phyloP scores from a whole-genome alignment of 1,140 invertebrate species.

The Ladona fulva region DNA sequence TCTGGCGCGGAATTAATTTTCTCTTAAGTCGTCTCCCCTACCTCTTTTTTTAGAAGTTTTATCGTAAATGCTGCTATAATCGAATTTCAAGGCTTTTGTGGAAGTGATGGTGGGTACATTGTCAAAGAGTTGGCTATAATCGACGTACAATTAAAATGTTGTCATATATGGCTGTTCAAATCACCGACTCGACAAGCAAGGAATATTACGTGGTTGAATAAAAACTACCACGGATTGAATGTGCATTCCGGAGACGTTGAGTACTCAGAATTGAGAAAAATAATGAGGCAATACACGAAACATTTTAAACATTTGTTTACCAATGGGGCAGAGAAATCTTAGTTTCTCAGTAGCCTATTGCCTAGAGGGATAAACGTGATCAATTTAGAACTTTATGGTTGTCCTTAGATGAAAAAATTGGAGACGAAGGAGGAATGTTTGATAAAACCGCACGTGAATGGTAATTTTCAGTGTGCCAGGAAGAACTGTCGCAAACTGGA shows the following conservation, averaged over 20 bases:
- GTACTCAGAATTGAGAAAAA: background rate
- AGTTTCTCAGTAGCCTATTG: too few species aligned
- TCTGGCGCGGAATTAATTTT: too few species aligned
- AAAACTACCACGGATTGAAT: background rate
- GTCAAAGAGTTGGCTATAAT: background rate
- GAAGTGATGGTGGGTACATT: background rate
- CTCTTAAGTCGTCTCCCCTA: too few species aligned
- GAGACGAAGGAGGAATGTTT: background rate
- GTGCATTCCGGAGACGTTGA: background rate
- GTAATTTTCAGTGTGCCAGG: background rate
- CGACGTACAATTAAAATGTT: background rate
- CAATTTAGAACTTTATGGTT: background rate
- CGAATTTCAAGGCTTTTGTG: background rate
- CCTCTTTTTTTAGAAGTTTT: too few species aligned
- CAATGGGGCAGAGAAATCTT: background rate
- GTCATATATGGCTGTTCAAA: background rate
- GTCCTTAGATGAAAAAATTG: background rate
- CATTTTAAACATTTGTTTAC: background rate
- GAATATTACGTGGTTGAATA: background rate
- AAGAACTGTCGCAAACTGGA: too few species aligned
- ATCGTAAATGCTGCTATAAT: too few species aligned
- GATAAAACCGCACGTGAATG: background rate
- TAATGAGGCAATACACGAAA: background rate
- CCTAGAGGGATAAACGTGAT: background rate
- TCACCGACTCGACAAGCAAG: background rate